A percentile compares a stretch with the other conserved stretches of the same genome.
phyloP scores from a whole-genome alignment of 2,113 vertebrate species.

The Leptosomus discolor region DNA sequence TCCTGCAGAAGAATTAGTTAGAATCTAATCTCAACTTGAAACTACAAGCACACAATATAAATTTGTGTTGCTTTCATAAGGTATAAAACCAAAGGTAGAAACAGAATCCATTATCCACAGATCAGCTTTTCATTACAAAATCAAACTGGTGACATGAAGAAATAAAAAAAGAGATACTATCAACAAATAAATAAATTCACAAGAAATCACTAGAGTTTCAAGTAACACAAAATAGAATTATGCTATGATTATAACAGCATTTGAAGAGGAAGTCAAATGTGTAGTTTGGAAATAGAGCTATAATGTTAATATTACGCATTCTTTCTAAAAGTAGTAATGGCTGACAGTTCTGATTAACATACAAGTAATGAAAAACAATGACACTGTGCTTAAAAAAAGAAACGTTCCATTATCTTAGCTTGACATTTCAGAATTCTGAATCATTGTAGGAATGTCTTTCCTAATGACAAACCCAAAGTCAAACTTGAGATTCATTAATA shows the following conservation, averaged over 20 bases:
- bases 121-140: background rate
- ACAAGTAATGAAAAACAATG: background rate
- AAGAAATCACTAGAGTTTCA: background rate
- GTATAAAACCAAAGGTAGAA: background rate
- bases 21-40: background rate
- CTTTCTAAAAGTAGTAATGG: background rate
- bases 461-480: background rate
- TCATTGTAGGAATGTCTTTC: background rate
- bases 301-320: background rate
- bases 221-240: background rate
- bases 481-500: background rate
- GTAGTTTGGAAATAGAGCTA: background rate
- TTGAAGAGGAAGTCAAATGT: background rate
- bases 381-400: background rate
- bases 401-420: background rate
- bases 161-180: background rate
- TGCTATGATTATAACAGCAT: background rate
- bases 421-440: background rate
- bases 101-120: background rate
- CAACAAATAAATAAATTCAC: background rate
- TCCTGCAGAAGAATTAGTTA: background rate
- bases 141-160: background rate
- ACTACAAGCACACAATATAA: background rate
- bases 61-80: background rate
- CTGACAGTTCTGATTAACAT: background rate